These are phyloP conservation scores for Gallinago jamesoni DNA, from an alignment of 2,113 vertebrate genomes.

Conservation along the genomic window DNA sequence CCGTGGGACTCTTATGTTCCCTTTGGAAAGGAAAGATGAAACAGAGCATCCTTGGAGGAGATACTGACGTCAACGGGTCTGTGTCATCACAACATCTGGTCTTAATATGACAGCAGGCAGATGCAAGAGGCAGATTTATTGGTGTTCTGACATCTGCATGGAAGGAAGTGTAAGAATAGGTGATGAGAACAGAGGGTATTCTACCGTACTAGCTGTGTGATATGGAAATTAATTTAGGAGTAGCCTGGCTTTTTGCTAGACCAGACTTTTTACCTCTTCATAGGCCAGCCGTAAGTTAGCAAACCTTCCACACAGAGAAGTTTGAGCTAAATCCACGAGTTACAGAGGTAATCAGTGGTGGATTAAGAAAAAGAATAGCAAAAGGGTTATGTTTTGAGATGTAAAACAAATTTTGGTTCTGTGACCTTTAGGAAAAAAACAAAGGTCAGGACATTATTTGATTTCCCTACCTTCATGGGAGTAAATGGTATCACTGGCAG, in stretches of 20 bases:
- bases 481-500: not conserved
- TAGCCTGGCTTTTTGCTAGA: not conserved
- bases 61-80: not conserved
- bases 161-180: not conserved
- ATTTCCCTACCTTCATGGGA: not conserved
- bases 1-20: not conserved
- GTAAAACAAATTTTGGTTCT: not conserved
- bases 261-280: not conserved
- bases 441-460: not conserved
- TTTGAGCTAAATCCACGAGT: not conserved
- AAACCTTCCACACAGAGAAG: not conserved
- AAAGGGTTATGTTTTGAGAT: not conserved
- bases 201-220: not conserved
- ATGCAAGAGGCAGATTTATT: not conserved
- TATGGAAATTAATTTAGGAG: not conserved
- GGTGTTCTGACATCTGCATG: not conserved
- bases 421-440: not conserved
- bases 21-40: not conserved
- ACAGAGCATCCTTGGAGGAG: not conserved
- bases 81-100: not conserved
- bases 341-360: not conserved
- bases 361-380: not conserved
- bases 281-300: not conserved
- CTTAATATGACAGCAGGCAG: not conserved
- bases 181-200: not conserved